These are phyloP conservation scores for Alloscopus bannaensis DNA, from an alignment of 2,888 invertebrate species.

Conservation along the genomic window DNA sequence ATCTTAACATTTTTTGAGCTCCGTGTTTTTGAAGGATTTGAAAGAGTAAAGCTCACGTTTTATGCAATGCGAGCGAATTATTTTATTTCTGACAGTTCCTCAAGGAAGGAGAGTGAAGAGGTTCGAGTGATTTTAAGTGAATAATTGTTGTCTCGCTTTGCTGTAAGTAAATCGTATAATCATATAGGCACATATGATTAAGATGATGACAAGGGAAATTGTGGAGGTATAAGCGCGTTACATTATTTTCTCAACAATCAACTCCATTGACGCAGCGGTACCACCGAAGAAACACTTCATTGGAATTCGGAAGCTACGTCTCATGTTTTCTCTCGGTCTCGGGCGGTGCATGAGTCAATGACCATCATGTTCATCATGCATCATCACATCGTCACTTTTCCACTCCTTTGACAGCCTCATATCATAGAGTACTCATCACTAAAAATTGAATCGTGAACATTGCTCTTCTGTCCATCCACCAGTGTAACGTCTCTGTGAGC, in stretches of 20 bases:
- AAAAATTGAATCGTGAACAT: conserved; percentile 14
- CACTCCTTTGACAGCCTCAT: neutral
- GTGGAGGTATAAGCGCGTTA: too few species aligned
- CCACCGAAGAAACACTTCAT: conserved; percentile 30
- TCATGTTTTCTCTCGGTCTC: too few species aligned
- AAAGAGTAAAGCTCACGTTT: too few species aligned
- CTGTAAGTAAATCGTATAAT: conserved; percentile 18
- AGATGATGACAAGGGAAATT: conserved; percentile 36
- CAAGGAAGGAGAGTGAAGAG: too few species aligned
- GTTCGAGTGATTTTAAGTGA: conserved; percentile 47
- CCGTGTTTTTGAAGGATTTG: too few species aligned
- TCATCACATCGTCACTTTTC: conserved; percentile 29
- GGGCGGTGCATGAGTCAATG: conserved; percentile 36
- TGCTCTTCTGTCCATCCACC: neutral
- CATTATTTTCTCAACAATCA: conserved; percentile 9
- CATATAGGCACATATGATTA: conserved; percentile 29
- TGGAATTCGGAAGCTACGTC: conserved; percentile 57
- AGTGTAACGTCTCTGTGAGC: neutral
- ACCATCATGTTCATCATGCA: conserved; percentile 43
- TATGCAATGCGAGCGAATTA: neutral
- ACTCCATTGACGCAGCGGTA: neutral
- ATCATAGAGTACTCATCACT: too few species aligned
- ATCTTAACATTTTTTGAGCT: neutral
- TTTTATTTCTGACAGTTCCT: conserved; percentile 7
- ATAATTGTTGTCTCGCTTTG: conserved; percentile 41